These are phyloP conservation scores for Augiades crinisus DNA, from an alignment of 2,888 invertebrate genomes.

Conservation along the genomic window DNA sequence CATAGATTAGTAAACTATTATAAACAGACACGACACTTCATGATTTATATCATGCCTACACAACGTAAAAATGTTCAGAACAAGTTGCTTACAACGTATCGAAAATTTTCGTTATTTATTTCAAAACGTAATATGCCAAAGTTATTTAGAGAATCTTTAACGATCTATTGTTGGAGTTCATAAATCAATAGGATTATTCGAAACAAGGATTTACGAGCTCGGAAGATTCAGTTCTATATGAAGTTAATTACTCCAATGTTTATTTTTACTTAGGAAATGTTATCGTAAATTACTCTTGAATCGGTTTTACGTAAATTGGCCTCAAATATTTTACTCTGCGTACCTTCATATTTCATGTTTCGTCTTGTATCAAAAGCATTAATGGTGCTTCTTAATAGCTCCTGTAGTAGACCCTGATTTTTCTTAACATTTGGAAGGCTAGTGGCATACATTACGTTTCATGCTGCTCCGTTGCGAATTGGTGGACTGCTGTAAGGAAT, in stretches of 20 bases:
- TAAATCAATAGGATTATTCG: slow-evolving; percentile 19
- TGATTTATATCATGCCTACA: slow-evolving; percentile 6
- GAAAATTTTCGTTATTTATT: slow-evolving; percentile 14
- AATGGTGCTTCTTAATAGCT: too few species aligned
- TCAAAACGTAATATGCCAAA: not conserved
- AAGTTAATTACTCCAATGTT: not conserved
- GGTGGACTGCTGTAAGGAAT: too few species aligned
- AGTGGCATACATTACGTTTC: too few species aligned
- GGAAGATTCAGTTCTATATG: not conserved
- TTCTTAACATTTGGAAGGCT: too few species aligned
- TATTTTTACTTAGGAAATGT: not conserved
- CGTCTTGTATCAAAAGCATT: too few species aligned
- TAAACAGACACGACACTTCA: slow-evolving; percentile 21
- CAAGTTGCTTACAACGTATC: slow-evolving; percentile 6
- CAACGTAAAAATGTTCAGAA: not conserved
- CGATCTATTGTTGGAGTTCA: slow-evolving; percentile 8
- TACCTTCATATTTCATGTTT: too few species aligned
- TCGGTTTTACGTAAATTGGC: too few species aligned
- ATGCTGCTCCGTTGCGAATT: too few species aligned
- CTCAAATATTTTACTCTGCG: too few species aligned
- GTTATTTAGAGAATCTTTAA: slow-evolving; percentile 7
- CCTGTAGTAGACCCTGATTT: too few species aligned
- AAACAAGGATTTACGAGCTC: slow-evolving; percentile 2
- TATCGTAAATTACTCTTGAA: not conserved
- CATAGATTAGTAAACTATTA: slow-evolving; percentile 27